phyloP scores from a whole-genome alignment of 2,888 invertebrate genomes.

The Parnassius apollo region DNA sequence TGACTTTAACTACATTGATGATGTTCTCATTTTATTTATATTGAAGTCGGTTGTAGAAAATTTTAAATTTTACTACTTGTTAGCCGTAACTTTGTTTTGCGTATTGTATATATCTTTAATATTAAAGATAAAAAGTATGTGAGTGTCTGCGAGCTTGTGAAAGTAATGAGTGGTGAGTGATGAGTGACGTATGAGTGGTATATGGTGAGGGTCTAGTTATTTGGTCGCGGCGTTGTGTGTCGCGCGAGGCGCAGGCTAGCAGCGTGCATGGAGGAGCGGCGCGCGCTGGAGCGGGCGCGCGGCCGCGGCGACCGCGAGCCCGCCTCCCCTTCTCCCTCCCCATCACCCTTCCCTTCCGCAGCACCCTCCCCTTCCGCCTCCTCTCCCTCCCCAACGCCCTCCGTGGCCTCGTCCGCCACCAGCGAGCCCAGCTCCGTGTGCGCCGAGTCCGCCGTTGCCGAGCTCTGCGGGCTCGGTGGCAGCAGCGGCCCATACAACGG shows the following conservation, averaged over 20 bases:
- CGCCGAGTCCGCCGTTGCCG: slow-evolving; percentile 15
- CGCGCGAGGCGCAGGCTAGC: slow-evolving; percentile 65
- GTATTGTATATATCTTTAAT: too few relatives aligned
- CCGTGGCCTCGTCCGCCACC: slow-evolving; percentile 16
- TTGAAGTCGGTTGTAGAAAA: too few relatives aligned
- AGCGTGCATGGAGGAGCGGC: slow-evolving; percentile 66
- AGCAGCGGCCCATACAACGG: slow-evolving; percentile 51
- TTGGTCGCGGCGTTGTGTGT: slow-evolving; percentile 38
- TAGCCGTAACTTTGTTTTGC: too few relatives aligned
- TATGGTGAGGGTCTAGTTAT: background rate
- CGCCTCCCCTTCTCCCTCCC: slow-evolving; percentile 24
- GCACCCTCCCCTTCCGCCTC: slow-evolving; percentile 16
- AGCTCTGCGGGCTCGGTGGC: slow-evolving; percentile 29
- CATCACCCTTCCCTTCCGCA: slow-evolving; percentile 20
- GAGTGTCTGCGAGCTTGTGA: too few relatives aligned
- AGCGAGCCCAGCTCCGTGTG: slow-evolving; percentile 7
- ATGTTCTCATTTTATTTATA: too few relatives aligned
- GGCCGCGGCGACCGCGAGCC: slow-evolving; percentile 24
- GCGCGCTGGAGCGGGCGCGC: slow-evolving; percentile 35
- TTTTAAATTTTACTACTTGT: too few relatives aligned
- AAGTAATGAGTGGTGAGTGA: too few relatives aligned
- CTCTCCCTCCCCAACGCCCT: slow-evolving; percentile 21
- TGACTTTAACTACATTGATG: too few relatives aligned
- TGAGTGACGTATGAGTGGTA: too few relatives aligned
- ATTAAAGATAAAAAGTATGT: too few relatives aligned